Conservation (phyloP, 64 coral and sea anemone genomes). For the Montipora efflorescens region DNA sequence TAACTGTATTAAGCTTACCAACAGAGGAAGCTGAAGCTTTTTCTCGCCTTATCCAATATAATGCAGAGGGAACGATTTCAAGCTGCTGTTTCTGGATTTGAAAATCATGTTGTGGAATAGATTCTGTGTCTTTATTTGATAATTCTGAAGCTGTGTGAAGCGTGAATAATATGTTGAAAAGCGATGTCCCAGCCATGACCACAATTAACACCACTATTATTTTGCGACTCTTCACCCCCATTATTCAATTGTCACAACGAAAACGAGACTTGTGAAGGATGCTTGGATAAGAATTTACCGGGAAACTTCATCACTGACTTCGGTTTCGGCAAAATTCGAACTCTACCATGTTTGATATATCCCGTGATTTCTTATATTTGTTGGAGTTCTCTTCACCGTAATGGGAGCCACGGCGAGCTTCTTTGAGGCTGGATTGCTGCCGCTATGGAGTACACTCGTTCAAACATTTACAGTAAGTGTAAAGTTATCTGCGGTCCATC, state of each 20-base stretch:
- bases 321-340: no score
- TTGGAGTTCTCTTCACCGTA: no score
- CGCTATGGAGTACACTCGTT: no score
- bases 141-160: not conserved
- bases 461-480: no score
- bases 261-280: not conserved
- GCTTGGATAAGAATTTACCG: no score
- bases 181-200: not conserved
- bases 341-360: no score
- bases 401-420: no score
- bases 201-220: not conserved
- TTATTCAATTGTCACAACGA: not conserved
- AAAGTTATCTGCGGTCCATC: no score
- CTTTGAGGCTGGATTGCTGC: no score
- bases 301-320: no score
- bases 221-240: not conserved
- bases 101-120: not conserved
- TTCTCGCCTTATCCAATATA: not conserved
- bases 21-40: not conserved
- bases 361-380: no score
- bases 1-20: not conserved
- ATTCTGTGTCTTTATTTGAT: not conserved
- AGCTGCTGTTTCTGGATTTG: not conserved
- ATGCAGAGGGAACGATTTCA: not conserved
- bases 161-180: constrained; percentile 32